These are phyloP conservation scores for Archips crataeganus DNA, from an alignment of 2,888 invertebrate species.

Conservation along the genomic window DNA sequence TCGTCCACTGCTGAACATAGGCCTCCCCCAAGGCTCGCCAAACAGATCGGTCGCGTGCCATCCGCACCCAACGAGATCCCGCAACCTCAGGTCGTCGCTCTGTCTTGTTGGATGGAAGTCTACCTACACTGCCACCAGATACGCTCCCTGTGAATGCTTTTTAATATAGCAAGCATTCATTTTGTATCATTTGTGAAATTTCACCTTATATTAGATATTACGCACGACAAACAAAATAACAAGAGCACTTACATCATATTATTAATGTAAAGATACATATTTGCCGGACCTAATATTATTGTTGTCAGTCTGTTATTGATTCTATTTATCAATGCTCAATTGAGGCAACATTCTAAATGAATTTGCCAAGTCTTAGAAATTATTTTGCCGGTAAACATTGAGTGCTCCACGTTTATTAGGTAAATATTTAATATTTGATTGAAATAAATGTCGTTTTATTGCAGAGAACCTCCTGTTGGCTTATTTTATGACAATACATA, in stretches of 20 bases:
- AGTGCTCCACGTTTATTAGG: constrained; percentile 64
- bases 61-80: too few species aligned
- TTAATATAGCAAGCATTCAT: too few species aligned
- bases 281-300: constrained; percentile 40
- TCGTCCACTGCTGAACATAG: too few species aligned
- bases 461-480: constrained; percentile 54
- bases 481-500: constrained; percentile 41
- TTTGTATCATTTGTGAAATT: too few species aligned
- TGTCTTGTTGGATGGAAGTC: too few species aligned
- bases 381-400: constrained; percentile 75
- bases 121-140: too few species aligned
- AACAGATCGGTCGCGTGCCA: too few species aligned
- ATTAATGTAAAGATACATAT: constrained; percentile 40
- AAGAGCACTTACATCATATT: constrained; percentile 10
- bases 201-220: background rate
- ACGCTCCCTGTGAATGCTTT: too few species aligned
- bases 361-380: constrained; percentile 77
- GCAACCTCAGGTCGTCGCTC: too few species aligned
- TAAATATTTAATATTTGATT: constrained; percentile 76
- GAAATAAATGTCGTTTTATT: constrained; percentile 59
- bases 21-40: too few species aligned
- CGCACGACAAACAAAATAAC: constrained; percentile 17
- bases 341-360: constrained; percentile 72
- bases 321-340: constrained; percentile 68
- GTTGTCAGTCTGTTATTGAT: constrained; percentile 53